A percentile compares a stretch with the other conserved stretches of the same genome.
Conservation (phyloP, 1,140 invertebrate genomes). For the Lethrus apterus region DNA sequence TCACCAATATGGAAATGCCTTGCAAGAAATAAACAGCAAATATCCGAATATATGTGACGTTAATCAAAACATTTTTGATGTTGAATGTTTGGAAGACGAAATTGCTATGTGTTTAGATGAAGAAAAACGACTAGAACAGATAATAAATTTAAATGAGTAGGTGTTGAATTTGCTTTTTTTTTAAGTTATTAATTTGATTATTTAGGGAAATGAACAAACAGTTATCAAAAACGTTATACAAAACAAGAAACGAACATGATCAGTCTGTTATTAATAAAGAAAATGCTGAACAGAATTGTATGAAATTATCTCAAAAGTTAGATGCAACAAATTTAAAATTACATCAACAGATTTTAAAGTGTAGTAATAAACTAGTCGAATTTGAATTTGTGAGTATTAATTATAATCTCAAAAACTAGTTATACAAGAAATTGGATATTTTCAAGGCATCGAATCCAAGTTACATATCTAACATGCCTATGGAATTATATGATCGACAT, state of each 20-base stretch:
- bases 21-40: not conserved
- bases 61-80: not conserved
- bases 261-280: not conserved
- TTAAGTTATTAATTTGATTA: not conserved
- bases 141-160: constrained; percentile 1
- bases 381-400: not conserved
- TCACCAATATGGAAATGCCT: not conserved
- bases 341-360: not conserved
- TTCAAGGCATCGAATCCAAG: not conserved
- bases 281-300: not conserved
- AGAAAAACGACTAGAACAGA: not conserved
- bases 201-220: not conserved
- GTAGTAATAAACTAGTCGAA: not conserved
- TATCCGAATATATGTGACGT: constrained; percentile 2
- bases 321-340: not conserved
- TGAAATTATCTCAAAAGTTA: not conserved
- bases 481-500: not conserved
- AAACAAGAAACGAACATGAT: not conserved
- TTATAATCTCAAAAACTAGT: not conserved
- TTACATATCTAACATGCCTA: not conserved
- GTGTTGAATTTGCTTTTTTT: not conserved
- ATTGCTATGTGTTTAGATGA: not conserved
- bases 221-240: constrained; percentile 1
- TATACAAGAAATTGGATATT: not conserved
- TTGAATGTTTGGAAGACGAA: constrained; percentile 14